Base-by-base conservation (phyloP, 2,113 vertebrate genomes). In the Gorsachius goisagi region DNA sequence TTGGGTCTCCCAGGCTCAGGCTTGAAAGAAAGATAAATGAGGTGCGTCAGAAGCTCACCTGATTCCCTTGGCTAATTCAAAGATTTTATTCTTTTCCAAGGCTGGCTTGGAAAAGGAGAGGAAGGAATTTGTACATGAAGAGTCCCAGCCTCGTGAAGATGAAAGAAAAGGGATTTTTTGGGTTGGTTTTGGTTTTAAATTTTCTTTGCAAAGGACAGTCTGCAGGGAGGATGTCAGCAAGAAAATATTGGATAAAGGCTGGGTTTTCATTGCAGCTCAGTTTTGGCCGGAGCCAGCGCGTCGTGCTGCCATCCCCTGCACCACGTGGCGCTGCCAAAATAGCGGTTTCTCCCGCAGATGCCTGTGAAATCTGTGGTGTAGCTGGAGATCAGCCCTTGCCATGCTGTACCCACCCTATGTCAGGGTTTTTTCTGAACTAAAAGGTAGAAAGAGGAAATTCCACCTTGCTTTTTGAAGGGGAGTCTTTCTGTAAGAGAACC, bases 21-120 rank as follows among this genome's bases (percentile, higher is more conserved):
- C 68, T 90, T 6, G 50, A 91, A 89, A 84, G 89, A 56, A 97
- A 97, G 97, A 98, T 71, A 85, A 95, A 97, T 95, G 96, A 98
- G 93, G 96, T 97, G 96, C 0, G 23, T 78, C 94, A 91, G 94
- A 92, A 95, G 24, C 93, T 95, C 95, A 95, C 95, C 95, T 94
- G 95, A 97, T 96, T 96, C 93, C 62, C 84, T 96, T 82, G 96
- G 93, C 90, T 95, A 79, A 81, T 92, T 93, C 95, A 21, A 4
- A 30, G 88, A 76, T 68, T 82, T 90, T 63, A 9, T 67, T 81
- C 92, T 92, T 90, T 83, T 77, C 91, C 59, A 79, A 71, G 45
- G 50, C 53, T 22, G 33, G 58, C 58, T 93, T 93, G 86, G 67
- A 41, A 90, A 82, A 47, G 49, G 58, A 95, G 19, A 2, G 6